Conservation (phyloP, 1,140 invertebrate genomes). For the Temnothorax nylanderi region DNA sequence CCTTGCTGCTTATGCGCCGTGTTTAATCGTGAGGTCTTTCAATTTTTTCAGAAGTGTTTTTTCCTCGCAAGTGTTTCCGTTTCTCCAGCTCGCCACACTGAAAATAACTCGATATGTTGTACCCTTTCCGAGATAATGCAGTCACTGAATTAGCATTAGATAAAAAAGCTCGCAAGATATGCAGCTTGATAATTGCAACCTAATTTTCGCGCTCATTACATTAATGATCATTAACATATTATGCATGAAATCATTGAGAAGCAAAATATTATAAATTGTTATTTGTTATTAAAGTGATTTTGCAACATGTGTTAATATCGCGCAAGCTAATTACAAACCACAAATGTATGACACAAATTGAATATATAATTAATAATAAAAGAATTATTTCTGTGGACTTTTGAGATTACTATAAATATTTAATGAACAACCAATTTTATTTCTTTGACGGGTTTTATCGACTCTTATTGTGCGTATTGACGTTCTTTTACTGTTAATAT, state of each 20-base stretch:
- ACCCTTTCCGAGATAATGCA: not conserved
- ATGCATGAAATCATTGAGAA: not conserved
- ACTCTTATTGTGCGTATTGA: not conserved
- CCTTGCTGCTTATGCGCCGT: conserved; percentile 22
- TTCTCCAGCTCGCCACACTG: conserved; percentile 10
- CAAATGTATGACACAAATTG: not conserved
- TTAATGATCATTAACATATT: not conserved
- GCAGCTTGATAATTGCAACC: not conserved
- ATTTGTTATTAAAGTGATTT: not conserved
- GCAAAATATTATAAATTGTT: conserved; percentile 1
- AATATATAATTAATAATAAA: too few species aligned
- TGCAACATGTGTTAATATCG: not conserved
- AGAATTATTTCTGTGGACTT: not conserved
- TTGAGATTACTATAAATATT: not conserved
- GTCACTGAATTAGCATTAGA: not conserved
- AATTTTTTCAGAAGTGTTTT: conserved; percentile 45
- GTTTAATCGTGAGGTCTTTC: conserved; percentile 43
- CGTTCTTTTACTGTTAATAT: not conserved
- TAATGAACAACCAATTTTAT: conserved; percentile 3
- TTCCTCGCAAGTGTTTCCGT: conserved; percentile 14
- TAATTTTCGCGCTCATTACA: not conserved
- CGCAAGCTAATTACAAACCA: not conserved
- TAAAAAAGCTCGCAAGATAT: not conserved
- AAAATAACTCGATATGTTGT: conserved; percentile 7
- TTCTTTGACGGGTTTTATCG: not conserved